Base-by-base conservation (phyloP, 1,140 invertebrate species). In the Mya arenaria region DNA sequence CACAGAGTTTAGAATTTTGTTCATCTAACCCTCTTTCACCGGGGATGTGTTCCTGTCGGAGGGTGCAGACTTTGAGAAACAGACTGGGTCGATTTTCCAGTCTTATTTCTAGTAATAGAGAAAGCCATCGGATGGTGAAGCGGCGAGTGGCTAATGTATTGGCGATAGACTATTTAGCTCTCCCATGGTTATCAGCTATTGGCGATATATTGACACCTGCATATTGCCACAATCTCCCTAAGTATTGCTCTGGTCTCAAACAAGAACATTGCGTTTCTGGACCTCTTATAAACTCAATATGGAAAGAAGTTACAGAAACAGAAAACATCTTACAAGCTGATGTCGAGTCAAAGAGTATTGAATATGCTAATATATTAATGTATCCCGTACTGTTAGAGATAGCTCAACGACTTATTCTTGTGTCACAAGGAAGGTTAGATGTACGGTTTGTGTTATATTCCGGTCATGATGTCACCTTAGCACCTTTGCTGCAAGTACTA, bases 381-480 rank as follows among this genome's bases (percentile, higher is more conserved):
- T 89, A 93, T 62, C 93, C 93, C 15, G 85, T 94, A 23, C 71
- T 94, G 44, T 81, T 86, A 6, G 91, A 93, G 81, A 89, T 94
- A 25, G 74, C 87, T 32, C 94, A 96, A 75, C 95, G 97, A 83
- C 95, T 98, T 10, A 94, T 95, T 28, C 94, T 0, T 90, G 97
- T 10, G 95, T 97, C 88, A 94, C 95, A 0, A 96, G 96, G 94
- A 94, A 94, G 96, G 96, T 92, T 95, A 96, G 71, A 96, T 96
- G 73, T 95, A 81, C 95, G 95, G 88, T 94, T 98, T 74, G 95
- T 97, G 8, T 84, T 98, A 0, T 99, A 97, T 90, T 98, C 97
- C 0, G 97, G 97, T 0, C 98, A 99, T 89, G 97, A 98, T 90
- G 96, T 96, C 86, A 98, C 97, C 0, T 86, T 98, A 28, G 96